Percentiles rank a stretch among this genome's conserved stretches.
Evolutionary conservation across 2,113 vertebrate species (phyloP).

Genomic region (Rhinolophus sinicus): DNA sequence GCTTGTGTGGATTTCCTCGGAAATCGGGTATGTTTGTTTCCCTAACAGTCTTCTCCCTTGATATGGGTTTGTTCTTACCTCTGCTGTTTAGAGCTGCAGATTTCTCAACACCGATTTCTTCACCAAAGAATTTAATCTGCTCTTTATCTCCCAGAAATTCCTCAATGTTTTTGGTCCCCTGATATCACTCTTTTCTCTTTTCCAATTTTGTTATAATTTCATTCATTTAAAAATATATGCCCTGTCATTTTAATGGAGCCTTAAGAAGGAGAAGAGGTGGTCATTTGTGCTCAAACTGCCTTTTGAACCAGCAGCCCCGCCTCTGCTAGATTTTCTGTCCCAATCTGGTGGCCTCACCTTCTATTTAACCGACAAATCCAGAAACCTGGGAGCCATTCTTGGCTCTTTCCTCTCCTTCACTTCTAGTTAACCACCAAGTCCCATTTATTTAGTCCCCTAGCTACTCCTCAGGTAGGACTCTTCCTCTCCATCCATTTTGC

Average conservation of each 20-base stretch:
- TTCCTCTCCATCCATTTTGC: not conserved
- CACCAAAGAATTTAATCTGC: slow-evolving; percentile 15
- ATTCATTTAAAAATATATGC: slow-evolving; percentile 1
- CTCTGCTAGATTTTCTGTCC: not conserved
- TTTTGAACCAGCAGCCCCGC: not conserved
- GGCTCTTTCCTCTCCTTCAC: not conserved
- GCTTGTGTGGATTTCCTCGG: not conserved
- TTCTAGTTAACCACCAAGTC: not conserved
- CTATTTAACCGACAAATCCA: not conserved
- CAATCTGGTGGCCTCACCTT: not conserved
- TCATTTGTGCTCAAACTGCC: not conserved
- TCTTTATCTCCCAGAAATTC: slow-evolving; percentile 17
- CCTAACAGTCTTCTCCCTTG: not conserved
- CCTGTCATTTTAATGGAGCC: not conserved
- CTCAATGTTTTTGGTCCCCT: not conserved
- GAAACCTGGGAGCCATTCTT: not conserved
- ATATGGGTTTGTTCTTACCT: not conserved
- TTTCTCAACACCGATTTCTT: not conserved
- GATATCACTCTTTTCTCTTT: not conserved
- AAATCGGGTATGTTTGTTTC: not conserved
- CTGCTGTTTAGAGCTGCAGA: not conserved
- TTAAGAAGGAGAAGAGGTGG: not conserved
- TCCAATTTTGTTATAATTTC: not conserved
- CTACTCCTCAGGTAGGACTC: not conserved
- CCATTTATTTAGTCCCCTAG: not conserved